Conservation (phyloP, 2,888 invertebrate species). For the Drepanosiphum platanoidis region DNA sequence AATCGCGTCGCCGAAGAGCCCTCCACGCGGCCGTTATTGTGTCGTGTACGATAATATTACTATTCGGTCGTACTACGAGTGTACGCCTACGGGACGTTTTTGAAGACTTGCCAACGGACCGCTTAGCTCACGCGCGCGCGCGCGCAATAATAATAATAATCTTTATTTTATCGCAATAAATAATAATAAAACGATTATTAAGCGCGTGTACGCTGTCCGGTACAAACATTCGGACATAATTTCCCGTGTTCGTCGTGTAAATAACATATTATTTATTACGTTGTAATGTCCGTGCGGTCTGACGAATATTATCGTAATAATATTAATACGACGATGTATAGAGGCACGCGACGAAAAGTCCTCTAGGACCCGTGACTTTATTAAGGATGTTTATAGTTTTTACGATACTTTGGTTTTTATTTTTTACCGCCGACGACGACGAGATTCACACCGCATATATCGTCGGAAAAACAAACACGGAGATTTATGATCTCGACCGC, state of each 20-base stretch:
- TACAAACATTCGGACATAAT: neutral
- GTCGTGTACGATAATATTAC: too few species aligned
- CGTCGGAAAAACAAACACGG: too few species aligned
- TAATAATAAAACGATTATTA: conserved; percentile 20
- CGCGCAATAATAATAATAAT: neutral
- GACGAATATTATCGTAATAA: too few species aligned
- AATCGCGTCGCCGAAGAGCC: too few species aligned
- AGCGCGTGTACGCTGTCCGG: neutral
- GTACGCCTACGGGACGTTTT: neutral
- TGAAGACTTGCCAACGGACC: conserved; percentile 10
- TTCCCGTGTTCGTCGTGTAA: neutral
- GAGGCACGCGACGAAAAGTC: neutral
- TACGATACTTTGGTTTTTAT: too few species aligned
- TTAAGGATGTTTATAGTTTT: too few species aligned
- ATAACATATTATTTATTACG: neutral
- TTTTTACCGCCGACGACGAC: too few species aligned
- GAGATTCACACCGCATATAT: too few species aligned
- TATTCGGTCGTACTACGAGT: neutral
- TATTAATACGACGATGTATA: neutral
- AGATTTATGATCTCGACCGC: too few species aligned
- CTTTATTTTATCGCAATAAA: neutral
- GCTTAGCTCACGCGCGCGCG: neutral
- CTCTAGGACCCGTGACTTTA: too few species aligned
- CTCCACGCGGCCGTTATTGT: too few species aligned
- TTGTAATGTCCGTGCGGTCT: too few species aligned